Evolutionary conservation across 2,888 invertebrate species (phyloP).

Genomic region (Chromoteleia sp.): DNA sequence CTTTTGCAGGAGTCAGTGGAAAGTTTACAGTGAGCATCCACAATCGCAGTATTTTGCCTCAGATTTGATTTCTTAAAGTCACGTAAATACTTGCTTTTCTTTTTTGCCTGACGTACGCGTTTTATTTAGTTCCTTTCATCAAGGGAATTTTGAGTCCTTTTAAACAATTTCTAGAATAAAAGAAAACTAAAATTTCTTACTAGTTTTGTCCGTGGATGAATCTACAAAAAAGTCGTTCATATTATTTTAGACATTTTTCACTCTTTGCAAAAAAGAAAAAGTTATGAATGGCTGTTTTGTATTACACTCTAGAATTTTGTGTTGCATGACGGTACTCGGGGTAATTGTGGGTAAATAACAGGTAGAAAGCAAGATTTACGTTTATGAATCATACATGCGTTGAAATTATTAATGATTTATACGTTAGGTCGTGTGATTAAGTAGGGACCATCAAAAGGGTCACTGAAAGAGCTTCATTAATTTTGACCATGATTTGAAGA

Average conservation of each 20-base stretch:
- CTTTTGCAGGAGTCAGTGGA: slow-evolving; percentile 11
- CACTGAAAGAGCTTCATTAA: slow-evolving; percentile 35
- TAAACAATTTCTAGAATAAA: no score
- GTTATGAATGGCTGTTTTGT: slow-evolving; percentile 12
- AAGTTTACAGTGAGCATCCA: slow-evolving; percentile 41
- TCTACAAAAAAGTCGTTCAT: slow-evolving; percentile 31
- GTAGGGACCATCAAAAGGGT: slow-evolving; percentile 31
- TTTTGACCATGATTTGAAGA: slow-evolving; percentile 28
- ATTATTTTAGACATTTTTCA: slow-evolving; percentile 31
- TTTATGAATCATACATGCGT: slow-evolving; percentile 38
- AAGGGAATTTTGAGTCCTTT: slow-evolving; percentile 17
- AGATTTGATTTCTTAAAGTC: slow-evolving; percentile 52
- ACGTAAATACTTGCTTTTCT: slow-evolving; percentile 37
- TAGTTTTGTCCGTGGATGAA: slow-evolving; percentile 4
- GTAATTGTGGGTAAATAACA: slow-evolving; percentile 50
- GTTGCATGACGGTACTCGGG: slow-evolving; percentile 24
- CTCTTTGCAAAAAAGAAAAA: slow-evolving; percentile 11
- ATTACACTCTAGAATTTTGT: slow-evolving; percentile 21
- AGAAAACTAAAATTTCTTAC: slow-evolving; percentile 33
- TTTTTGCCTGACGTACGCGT: slow-evolving; percentile 1
- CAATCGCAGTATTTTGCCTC: slow-evolving; percentile 40
- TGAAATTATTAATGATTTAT: slow-evolving; percentile 33
- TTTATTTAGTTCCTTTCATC: slow-evolving; percentile 44
- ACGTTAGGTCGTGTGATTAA: slow-evolving; percentile 27
- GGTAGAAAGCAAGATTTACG: slow-evolving; percentile 39